These are phyloP conservation scores for Ostrea denselamellosa DNA, from an alignment of 1,140 invertebrate species.

Conservation along the genomic window DNA sequence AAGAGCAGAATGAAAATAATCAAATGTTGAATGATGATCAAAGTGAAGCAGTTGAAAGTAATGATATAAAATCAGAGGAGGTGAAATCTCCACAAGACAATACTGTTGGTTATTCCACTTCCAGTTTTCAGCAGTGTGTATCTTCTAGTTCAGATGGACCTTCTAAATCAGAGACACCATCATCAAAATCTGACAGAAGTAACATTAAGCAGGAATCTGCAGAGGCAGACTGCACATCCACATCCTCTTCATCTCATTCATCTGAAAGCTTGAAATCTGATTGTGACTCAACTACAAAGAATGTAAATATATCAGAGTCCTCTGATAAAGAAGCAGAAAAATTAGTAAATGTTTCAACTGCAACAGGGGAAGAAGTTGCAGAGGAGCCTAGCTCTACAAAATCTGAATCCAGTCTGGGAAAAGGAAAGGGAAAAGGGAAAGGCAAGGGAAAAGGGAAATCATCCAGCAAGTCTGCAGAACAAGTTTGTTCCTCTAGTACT, in stretches of 20 bases:
- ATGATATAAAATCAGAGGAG: background rate
- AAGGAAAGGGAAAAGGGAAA: slow-evolving; percentile 20
- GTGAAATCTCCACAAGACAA: background rate
- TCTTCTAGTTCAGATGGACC: slow-evolving; percentile 36
- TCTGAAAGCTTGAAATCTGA: slow-evolving; percentile 13
- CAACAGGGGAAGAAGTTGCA: background rate
- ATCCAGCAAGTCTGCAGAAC: slow-evolving; percentile 48
- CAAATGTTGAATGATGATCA: slow-evolving; percentile 34
- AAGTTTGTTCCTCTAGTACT: slow-evolving; percentile 5
- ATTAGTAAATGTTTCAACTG: background rate
- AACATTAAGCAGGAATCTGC: slow-evolving; percentile 35
- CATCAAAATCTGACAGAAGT: slow-evolving; percentile 11
- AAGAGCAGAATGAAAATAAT: slow-evolving; percentile 52
- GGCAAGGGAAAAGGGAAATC: slow-evolving; percentile 23
- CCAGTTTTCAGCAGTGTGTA: slow-evolving; percentile 18
- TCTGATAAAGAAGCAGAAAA: background rate
- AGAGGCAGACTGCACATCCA: slow-evolving; percentile 36
- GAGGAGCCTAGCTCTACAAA: background rate
- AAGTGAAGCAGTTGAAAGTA: slow-evolving; percentile 4
- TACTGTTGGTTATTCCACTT: background rate
- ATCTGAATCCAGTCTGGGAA: background rate
- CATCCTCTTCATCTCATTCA: slow-evolving; percentile 5
- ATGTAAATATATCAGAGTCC: background rate
- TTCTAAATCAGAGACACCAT: background rate
- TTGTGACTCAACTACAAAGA: background rate